Percentiles rank a stretch among this genome's conserved stretches.
Conservation (phyloP, 2,797 vertebrate genomes). For the Tapirus indicus region DNA sequence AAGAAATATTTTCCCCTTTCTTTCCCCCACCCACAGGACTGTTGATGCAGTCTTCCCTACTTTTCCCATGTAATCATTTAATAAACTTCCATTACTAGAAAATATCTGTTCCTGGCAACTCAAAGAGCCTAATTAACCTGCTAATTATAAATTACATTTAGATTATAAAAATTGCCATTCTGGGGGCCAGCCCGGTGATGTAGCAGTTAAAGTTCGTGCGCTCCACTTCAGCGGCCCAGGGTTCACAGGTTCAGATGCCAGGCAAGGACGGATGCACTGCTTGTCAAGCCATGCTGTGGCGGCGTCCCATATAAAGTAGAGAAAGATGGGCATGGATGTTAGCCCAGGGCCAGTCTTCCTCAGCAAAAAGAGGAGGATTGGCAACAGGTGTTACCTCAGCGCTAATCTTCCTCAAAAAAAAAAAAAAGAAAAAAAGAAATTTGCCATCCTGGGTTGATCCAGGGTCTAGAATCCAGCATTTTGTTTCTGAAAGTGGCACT, state of each 20-base stretch:
- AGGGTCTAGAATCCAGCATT: background rate
- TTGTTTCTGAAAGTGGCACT: constrained; percentile 13
- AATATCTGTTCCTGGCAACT: background rate
- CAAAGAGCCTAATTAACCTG: background rate
- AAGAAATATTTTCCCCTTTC: background rate
- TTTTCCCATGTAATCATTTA: background rate
- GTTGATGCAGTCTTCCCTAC: background rate
- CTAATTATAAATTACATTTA: background rate
- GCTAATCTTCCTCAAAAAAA: too few species aligned
- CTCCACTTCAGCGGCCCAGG: too few species aligned
- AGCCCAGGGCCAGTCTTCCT: too few species aligned
- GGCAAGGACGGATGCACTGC: too few species aligned
- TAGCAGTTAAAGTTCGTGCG: too few species aligned
- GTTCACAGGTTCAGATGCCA: too few species aligned
- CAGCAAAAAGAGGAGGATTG: too few species aligned
- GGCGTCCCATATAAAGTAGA: too few species aligned
- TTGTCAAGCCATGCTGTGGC: too few species aligned
- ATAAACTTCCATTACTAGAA: background rate
- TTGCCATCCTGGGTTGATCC: background rate
- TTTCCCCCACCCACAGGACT: background rate
- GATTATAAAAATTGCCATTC: background rate
- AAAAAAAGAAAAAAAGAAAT: too few species aligned
- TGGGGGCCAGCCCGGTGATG: background rate
- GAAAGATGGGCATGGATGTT: too few species aligned
- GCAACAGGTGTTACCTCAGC: too few species aligned